A percentile compares a stretch with the other conserved stretches of the same genome.
phyloP scores from a whole-genome alignment of 2,113 vertebrate genomes.

The Naja naja region DNA sequence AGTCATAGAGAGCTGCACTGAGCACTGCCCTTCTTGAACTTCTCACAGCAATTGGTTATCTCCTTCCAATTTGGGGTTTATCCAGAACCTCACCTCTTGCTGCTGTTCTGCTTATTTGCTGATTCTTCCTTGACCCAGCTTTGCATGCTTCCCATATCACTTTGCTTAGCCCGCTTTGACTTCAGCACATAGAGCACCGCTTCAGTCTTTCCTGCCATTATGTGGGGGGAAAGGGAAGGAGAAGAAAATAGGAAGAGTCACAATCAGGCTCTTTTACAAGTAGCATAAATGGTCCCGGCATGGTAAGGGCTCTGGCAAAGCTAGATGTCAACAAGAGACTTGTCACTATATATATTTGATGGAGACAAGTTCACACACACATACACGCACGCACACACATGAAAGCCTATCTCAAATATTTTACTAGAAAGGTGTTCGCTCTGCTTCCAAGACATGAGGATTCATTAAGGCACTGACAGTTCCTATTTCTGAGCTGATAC shows the following conservation, averaged over 20 bases:
- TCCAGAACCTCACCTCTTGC: rapidly evolving
- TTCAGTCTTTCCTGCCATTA: neutral
- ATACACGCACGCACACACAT: neutral
- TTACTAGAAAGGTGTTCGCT: neutral
- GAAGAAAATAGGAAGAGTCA: neutral
- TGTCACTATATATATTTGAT: neutral
- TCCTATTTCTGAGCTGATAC: constrained; percentile 54
- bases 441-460: neutral
- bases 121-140: constrained; percentile 3
- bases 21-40: neutral
- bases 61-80: neutral
- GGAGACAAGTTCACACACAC: neutral
- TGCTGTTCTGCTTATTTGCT: constrained; percentile 26
- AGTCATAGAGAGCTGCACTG: constrained; percentile 20
- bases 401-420: neutral
- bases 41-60: rapidly evolving
- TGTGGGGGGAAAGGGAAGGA: neutral
- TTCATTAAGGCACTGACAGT: neutral
- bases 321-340: neutral
- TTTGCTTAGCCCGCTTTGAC: constrained; percentile 31
- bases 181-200: neutral
- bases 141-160: constrained; percentile 12
- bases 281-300: neutral
- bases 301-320: neutral
- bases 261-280: neutral